Percentiles rank a stretch among this genome's conserved stretches.
phyloP scores from a whole-genome alignment of 2,113 vertebrate genomes.

The Halcyon senegalensis region DNA sequence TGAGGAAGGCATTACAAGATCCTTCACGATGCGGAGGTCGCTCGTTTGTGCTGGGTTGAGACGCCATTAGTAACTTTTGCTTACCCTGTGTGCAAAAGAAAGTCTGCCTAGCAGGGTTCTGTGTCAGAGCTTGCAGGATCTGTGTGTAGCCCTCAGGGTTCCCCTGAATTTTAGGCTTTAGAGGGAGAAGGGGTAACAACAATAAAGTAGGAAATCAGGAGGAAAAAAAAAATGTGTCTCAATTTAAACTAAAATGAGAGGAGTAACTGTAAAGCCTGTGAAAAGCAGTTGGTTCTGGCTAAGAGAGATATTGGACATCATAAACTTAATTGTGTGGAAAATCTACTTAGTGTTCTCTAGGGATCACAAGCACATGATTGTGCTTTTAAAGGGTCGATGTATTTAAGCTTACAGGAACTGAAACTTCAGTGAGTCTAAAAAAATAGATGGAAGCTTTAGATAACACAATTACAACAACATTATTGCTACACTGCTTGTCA shows the following conservation, averaged over 20 bases:
- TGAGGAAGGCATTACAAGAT: background rate
- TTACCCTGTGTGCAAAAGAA: background rate
- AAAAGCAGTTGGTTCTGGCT: background rate
- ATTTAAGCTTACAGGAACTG: constrained; percentile 38
- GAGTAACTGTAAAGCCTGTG: background rate
- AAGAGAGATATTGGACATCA: background rate
- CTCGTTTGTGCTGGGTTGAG: background rate
- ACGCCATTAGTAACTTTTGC: background rate
- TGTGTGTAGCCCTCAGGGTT: background rate
- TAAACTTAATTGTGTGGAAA: constrained; percentile 52
- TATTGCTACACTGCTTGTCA: background rate
- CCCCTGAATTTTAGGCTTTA: background rate
- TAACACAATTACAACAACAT: background rate
- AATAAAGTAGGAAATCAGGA: background rate
- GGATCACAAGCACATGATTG: background rate
- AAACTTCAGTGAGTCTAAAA: constrained; percentile 7
- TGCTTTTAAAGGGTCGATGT: constrained; percentile 33
- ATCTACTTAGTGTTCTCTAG: constrained; percentile 26
- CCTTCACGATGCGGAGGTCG: background rate
- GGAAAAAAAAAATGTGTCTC: background rate
- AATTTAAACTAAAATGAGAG: background rate
- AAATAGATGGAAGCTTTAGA: constrained; percentile 57
- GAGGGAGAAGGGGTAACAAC: background rate
- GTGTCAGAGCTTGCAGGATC: background rate
- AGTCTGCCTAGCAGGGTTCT: background rate